Evolutionary conservation across 2,888 invertebrate genomes (phyloP).

Genomic region (Frankliniella intonsa): DNA sequence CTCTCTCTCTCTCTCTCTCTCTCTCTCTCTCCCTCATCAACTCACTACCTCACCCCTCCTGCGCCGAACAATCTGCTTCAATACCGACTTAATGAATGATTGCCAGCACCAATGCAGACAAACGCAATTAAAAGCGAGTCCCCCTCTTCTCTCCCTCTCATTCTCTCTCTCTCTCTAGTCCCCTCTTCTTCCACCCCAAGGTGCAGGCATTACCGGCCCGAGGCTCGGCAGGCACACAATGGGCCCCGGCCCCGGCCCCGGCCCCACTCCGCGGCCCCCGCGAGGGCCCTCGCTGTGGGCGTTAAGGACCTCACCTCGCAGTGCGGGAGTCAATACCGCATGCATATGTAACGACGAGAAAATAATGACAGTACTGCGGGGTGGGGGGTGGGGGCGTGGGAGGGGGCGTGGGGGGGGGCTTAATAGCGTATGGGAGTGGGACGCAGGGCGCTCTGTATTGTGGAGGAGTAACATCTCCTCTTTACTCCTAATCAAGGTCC

Average conservation of each 20-base stretch:
- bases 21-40: neutral
- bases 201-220: neutral
- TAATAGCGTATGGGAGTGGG: neutral
- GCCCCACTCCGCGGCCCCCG: neutral
- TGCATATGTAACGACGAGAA: neutral
- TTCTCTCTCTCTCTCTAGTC: neutral
- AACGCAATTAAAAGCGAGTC: constrained; percentile 13
- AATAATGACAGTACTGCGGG: neutral
- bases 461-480: no score
- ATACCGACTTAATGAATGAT: constrained; percentile 19
- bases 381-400: neutral
- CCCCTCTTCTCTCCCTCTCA: neutral
- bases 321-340: neutral
- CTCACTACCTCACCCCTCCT: neutral
- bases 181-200: neutral
- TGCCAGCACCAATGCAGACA: constrained; percentile 13
- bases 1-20: neutral
- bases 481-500: neutral
- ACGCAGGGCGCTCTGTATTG: neutral
- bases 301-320: no score
- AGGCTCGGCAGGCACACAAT: neutral
- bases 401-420: neutral
- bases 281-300: no score
- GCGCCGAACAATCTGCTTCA: constrained; percentile 2
- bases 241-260: neutral